phyloP scores from a whole-genome alignment of 1,140 invertebrate species.

The Hydropsyche tenuis region DNA sequence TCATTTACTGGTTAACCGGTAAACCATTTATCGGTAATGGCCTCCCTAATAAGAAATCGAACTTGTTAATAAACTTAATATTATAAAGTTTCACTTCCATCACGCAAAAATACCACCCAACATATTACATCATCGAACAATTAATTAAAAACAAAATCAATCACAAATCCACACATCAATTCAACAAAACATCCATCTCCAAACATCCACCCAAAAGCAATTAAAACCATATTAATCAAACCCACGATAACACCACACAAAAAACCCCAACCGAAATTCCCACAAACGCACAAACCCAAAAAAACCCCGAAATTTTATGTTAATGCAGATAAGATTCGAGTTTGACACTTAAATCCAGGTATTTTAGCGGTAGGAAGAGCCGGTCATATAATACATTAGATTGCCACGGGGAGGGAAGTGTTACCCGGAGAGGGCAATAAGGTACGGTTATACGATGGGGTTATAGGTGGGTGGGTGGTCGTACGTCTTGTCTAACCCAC shows the following conservation, averaged over 20 bases:
- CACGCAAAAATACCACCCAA: too few relatives aligned
- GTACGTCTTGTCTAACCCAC: not conserved
- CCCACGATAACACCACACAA: not conserved
- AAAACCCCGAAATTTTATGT: not conserved
- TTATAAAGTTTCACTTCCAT: too few relatives aligned
- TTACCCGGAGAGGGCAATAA: too few relatives aligned
- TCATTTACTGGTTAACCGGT: too few relatives aligned
- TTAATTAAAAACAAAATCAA: not conserved
- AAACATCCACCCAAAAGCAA: not conserved
- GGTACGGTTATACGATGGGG: constrained; percentile 15
- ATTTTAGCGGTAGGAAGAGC: constrained; percentile 8
- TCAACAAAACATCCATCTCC: not conserved
- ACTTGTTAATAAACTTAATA: too few relatives aligned
- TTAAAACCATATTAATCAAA: not conserved
- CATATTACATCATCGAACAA: too few relatives aligned
- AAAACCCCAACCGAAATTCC: not conserved
- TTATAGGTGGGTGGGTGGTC: not conserved
- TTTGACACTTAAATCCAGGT: constrained; percentile 22
- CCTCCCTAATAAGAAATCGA: too few relatives aligned
- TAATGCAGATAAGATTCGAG: constrained; percentile 17
- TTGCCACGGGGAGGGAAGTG: too few relatives aligned
- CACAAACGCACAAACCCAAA: not conserved
- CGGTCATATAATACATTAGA: constrained; percentile 20
- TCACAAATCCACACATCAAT: not conserved
- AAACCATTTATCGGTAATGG: too few relatives aligned